Evolutionary conservation across 2,113 vertebrate genomes (phyloP).

Genomic region (Phasianus colchicus): DNA sequence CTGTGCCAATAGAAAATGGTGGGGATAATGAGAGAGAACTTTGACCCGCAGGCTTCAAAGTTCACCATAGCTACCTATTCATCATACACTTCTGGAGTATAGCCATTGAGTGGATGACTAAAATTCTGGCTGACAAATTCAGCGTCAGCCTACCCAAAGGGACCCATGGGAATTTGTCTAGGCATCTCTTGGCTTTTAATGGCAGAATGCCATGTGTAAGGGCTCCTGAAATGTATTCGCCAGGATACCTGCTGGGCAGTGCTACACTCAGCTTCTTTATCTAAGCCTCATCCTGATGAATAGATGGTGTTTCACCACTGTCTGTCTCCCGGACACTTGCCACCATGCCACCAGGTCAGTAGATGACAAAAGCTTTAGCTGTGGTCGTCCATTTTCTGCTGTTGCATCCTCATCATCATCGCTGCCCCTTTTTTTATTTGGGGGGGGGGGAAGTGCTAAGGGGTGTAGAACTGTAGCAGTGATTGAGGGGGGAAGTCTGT

Average conservation of each 20-base stretch:
- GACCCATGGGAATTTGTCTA: neutral
- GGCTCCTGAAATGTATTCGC: neutral
- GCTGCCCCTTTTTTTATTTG: fast-evolving
- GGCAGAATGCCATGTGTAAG: neutral
- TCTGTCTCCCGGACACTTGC: neutral
- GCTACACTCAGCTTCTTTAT: neutral
- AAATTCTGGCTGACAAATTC: neutral
- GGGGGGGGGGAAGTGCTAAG: too few relatives aligned
- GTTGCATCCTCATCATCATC: neutral
- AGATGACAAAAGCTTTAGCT: neutral
- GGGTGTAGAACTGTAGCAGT: neutral
- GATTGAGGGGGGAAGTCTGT: fast-evolving
- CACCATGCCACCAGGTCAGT: neutral
- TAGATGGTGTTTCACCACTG: neutral
- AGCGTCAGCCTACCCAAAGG: neutral
- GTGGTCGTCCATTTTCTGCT: neutral
- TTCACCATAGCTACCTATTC: constrained; percentile 65
- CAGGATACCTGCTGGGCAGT: constrained; percentile 43
- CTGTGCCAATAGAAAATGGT: constrained; percentile 58
- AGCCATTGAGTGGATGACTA: neutral
- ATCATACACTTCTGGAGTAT: constrained; percentile 62
- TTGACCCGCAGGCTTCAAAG: constrained; percentile 65
- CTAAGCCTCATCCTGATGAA: neutral
- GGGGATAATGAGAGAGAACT: constrained; percentile 79
- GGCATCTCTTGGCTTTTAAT: constrained; percentile 39